These are phyloP conservation scores for Megaleporinus macrocephalus DNA, from an alignment of 2,113 vertebrate genomes.

Conservation along the genomic window DNA sequence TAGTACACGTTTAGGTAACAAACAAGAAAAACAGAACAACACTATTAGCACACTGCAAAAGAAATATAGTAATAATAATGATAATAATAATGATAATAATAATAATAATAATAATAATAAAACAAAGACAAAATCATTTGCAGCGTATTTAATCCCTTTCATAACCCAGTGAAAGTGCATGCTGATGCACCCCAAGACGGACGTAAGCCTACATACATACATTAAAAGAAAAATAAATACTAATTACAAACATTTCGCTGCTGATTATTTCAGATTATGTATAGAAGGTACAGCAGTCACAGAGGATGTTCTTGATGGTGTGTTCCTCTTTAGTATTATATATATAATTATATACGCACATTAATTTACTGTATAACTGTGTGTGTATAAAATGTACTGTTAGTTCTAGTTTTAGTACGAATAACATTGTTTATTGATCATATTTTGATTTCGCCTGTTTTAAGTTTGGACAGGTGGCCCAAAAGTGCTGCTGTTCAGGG, in stretches of 20 bases:
- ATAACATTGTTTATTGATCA: background rate
- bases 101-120: slow-evolving; percentile 42
- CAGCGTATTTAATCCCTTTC: slow-evolving; percentile 74
- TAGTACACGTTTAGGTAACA: slow-evolving; percentile 66
- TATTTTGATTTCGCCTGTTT: background rate
- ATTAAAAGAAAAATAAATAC: slow-evolving; percentile 74
- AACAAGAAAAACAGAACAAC: slow-evolving; percentile 57
- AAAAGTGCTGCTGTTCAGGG: slow-evolving; percentile 17
- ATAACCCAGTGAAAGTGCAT: slow-evolving; percentile 62
- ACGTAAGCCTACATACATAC: slow-evolving; percentile 55
- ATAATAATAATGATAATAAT: slow-evolving; percentile 14
- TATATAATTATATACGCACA: background rate
- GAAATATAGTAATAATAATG: slow-evolving; percentile 54
- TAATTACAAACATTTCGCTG: slow-evolving; percentile 60
- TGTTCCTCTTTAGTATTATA: background rate
- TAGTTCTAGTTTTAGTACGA: slow-evolving; percentile 60
- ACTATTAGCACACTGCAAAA: slow-evolving; percentile 66
- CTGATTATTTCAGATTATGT: slow-evolving; percentile 10
- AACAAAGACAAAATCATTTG: slow-evolving; percentile 32
- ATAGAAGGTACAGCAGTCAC: slow-evolving; percentile 12
- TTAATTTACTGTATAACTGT: background rate
- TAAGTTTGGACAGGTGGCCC: slow-evolving; percentile 20
- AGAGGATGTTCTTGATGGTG: no score
- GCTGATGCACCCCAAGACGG: slow-evolving; percentile 15
- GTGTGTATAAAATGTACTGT: slow-evolving; percentile 37